Conservation (phyloP, 2,113 vertebrate genomes). For the Lepus timidus region DNA sequence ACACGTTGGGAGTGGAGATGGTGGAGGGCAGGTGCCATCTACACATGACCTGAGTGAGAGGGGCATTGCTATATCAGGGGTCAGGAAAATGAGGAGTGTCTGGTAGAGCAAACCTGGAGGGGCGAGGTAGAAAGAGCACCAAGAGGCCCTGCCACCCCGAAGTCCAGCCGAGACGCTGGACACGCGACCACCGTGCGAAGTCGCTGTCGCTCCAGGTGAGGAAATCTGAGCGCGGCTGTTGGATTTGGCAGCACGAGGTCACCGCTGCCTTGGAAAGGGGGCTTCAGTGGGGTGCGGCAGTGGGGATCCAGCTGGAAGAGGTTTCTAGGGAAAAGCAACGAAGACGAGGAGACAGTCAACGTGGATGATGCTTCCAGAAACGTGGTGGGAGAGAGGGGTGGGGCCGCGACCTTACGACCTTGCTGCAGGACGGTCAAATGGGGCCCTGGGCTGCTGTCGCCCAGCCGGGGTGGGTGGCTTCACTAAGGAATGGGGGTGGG, state of each 20-base stretch:
- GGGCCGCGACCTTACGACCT: too few relatives aligned
- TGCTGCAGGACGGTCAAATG: rapidly evolving
- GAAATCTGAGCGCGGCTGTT: rapidly evolving
- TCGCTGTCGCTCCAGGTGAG: too few relatives aligned
- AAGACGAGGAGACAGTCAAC: rapidly evolving
- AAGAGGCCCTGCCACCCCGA: rapidly evolving
- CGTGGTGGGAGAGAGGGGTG: too few relatives aligned
- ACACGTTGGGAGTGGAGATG: not conserved
- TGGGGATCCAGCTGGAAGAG: not conserved
- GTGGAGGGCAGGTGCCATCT: too few relatives aligned
- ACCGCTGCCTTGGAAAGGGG: not conserved
- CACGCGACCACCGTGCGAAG: rapidly evolving
- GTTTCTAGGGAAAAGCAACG: not conserved
- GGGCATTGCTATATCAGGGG: rapidly evolving
- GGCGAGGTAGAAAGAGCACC: too few relatives aligned
- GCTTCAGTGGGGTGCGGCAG: too few relatives aligned
- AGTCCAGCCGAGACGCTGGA: rapidly evolving
- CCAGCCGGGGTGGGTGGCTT: rapidly evolving
- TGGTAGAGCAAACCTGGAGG: too few relatives aligned
- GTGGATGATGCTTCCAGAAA: too few relatives aligned
- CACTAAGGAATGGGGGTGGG: not conserved
- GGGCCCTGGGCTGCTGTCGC: too few relatives aligned
- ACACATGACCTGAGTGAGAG: rapidly evolving
- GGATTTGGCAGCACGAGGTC: not conserved
- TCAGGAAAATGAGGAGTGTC: rapidly evolving